Evolutionary conservation across 1,140 invertebrate genomes (phyloP), one percentile per base, ranked within the genome.

Genomic region (Polypedilum pembai): DNA sequence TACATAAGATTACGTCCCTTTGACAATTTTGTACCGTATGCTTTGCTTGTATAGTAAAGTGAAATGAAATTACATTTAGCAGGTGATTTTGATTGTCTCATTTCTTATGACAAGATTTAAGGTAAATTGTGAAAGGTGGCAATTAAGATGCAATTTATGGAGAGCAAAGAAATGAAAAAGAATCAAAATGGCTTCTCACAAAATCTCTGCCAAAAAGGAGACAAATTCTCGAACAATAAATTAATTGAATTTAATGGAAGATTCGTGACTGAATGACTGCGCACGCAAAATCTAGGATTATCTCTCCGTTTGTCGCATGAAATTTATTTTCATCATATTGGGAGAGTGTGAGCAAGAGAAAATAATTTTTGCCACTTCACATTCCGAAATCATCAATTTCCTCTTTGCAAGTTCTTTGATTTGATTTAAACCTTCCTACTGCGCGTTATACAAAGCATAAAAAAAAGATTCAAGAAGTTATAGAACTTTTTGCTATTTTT

Each of bases 361-460:
- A 7, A 69, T 4, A 69, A 69, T 69, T 69, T 69, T 66, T 66
- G 63, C 63, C n/a, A 66, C 63, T 66, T 69, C 65, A 69, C 65
- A 56, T 56, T 56, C 45, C 45, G 12, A 56, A 69, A 69, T 69
- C 65, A 69, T 69, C 65, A 21, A 56, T 69, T 69, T 69, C 65
- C 65, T 69, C 65, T 69, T 69, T 69, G 45, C n/a, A 18, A 21
- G 20, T 21, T 69, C 20, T 69, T 69, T 69, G 65, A 69, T 69
- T 69, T 69, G 65, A 69, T 69, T 69, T 69, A 69, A 56, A 56
- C 12, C 45, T 56, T 56, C 45, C 45, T n/a, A n/a, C 45, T 56
- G n/a, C 15, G 45, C 3, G 12, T 56, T 56, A n/a, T 56, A 56
- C 24, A 33, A 33, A 33, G 24, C 24, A 33, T 3, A 33, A 5